Conservation (phyloP, 2,888 invertebrate species). For the Synanthedon vespiformis region DNA sequence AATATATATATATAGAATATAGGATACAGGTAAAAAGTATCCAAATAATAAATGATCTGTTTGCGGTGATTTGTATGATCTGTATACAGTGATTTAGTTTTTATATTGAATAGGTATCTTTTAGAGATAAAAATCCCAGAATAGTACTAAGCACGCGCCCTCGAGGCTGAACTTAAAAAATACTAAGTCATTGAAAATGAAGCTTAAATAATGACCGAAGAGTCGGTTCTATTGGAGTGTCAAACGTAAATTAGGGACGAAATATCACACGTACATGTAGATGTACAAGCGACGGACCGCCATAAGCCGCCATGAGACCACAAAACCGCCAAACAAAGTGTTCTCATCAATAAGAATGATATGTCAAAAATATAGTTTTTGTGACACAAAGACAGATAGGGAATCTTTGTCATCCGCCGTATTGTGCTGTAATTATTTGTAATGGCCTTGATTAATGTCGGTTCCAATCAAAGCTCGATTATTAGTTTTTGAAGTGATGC, state of each 20-base stretch:
- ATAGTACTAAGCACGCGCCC: no score
- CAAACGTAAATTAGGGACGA: not conserved
- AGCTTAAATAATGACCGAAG: no score
- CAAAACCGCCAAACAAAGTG: slow-evolving; percentile 5
- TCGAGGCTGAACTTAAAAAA: no score
- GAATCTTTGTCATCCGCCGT: slow-evolving; percentile 15
- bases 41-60: no score
- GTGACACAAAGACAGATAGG: slow-evolving; percentile 23
- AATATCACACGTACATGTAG: not conserved
- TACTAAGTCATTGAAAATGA: no score
- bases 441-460: slow-evolving; percentile 14
- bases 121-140: no score
- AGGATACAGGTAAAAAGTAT: no score
- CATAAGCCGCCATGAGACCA: slow-evolving; percentile 7
- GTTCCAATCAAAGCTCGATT: not conserved
- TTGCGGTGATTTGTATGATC: no score
- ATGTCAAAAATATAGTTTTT: slow-evolving; percentile 28
- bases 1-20: no score
- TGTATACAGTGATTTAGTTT: no score
- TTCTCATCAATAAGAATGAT: slow-evolving; percentile 36
- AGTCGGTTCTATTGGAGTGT: no score
- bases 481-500: slow-evolving; percentile 4
- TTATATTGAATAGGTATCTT: no score
- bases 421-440: slow-evolving; percentile 23
- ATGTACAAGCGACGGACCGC: not conserved